A percentile compares a stretch with the other conserved stretches of the same genome.
These are phyloP conservation scores for Chionodraco myersi DNA, from an alignment of 2,113 vertebrate species.

Conservation along the genomic window DNA sequence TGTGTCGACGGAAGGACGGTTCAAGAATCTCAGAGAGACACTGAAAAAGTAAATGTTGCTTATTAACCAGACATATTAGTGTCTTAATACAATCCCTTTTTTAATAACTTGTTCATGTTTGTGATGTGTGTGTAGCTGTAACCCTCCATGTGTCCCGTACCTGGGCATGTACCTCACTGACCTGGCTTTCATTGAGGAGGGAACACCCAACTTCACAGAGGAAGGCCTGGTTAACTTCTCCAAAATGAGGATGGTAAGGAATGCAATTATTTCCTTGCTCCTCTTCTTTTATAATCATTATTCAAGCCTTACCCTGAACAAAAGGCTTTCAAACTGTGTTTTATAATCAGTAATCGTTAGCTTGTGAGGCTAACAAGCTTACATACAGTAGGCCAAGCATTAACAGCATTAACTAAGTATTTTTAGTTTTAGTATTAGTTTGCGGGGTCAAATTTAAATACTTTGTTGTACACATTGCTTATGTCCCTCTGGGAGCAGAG, in stretches of 20 bases:
- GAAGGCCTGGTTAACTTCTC: constrained; percentile 99
- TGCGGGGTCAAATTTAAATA: too few relatives aligned
- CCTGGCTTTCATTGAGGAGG: constrained; percentile 98
- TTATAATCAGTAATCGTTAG: too few relatives aligned
- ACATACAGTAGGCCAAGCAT: too few relatives aligned
- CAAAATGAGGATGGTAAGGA: constrained; percentile 98
- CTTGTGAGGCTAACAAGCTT: too few relatives aligned
- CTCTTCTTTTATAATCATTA: too few relatives aligned
- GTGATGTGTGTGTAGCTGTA: constrained; percentile 85
- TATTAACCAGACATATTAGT: neutral
- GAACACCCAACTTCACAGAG: constrained; percentile 97
- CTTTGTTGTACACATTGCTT: too few relatives aligned
- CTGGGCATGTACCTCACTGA: constrained; percentile 99
- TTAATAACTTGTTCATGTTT: neutral
- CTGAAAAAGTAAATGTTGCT: constrained; percentile 90
- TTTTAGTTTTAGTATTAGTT: too few relatives aligned
- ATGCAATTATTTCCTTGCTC: neutral
- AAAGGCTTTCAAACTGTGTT: neutral
- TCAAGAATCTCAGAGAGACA: constrained; percentile 98
- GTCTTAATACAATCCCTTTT: neutral
- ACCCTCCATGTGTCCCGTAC: constrained; percentile 96
- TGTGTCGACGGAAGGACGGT: constrained; percentile 97
- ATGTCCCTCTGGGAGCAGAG: too few relatives aligned
- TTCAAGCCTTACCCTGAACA: neutral
- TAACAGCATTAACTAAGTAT: too few relatives aligned